Evolutionary conservation across 2,888 invertebrate species (phyloP).

Genomic region (Leptura quadrifasciata): DNA sequence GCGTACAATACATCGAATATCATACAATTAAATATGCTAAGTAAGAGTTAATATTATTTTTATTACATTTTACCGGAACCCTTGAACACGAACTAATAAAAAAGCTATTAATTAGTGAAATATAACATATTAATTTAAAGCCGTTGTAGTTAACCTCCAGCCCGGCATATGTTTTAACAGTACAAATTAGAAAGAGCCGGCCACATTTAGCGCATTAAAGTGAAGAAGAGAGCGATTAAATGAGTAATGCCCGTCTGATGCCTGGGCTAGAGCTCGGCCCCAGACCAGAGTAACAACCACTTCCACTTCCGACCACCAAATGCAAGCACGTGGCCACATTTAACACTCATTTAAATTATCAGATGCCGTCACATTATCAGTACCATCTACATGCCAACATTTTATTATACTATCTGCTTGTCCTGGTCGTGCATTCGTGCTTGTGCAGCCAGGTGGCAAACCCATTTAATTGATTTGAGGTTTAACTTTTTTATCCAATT

Average conservation of each 20-base stretch:
- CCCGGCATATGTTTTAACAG: constrained; percentile 47
- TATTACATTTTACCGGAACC: constrained; percentile 1
- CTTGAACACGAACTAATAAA: constrained; percentile 35
- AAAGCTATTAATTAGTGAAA: constrained; percentile 51
- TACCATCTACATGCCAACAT: constrained; percentile 65
- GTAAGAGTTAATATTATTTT: neutral
- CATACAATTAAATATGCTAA: constrained; percentile 7
- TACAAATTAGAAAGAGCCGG: constrained; percentile 43
- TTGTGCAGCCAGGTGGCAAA: constrained; percentile 58
- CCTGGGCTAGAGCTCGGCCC: constrained; percentile 13
- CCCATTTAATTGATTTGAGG: constrained; percentile 63
- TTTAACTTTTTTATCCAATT: constrained; percentile 45
- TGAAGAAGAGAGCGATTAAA: constrained; percentile 29
- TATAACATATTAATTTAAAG: constrained; percentile 49
- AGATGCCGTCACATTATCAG: constrained; percentile 59
- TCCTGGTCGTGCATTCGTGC: constrained; percentile 47
- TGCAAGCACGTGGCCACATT: constrained; percentile 65
- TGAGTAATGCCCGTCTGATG: constrained; percentile 17
- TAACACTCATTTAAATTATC: constrained; percentile 68
- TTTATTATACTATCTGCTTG: constrained; percentile 60
- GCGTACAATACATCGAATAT: no score
- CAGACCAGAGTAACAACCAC: constrained; percentile 42
- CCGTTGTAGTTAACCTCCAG: constrained; percentile 36
- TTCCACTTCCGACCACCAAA: constrained; percentile 53
- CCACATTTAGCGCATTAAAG: neutral